Evolutionary conservation across 92 coral and sea anemone genomes (phyloP).

Genomic region (Porites evermanni): DNA sequence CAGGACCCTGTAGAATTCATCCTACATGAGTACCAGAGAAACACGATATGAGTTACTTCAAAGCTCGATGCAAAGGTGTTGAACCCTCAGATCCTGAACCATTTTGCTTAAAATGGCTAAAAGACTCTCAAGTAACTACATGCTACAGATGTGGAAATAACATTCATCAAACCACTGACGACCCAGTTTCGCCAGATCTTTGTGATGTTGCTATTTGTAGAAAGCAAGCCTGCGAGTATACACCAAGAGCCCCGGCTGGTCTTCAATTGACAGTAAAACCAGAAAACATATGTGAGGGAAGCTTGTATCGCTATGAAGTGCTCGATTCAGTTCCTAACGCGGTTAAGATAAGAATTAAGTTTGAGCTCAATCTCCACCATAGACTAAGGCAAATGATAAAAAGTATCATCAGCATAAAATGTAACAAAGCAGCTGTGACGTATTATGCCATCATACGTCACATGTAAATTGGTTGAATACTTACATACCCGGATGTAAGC

Average conservation of each 20-base stretch:
- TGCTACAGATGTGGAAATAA: constrained; percentile 57
- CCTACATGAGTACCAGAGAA: constrained; percentile 23
- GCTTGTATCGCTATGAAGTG: no score
- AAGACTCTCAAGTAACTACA: constrained; percentile 34
- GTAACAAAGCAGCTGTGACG: no score
- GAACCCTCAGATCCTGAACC: constrained; percentile 39
- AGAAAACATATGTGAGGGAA: not conserved
- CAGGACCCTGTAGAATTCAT: constrained; percentile 48
- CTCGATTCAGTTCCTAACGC: no score
- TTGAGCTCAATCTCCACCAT: no score
- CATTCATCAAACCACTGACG: constrained; percentile 25
- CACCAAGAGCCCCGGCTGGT: constrained; percentile 50
- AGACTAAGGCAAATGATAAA: no score
- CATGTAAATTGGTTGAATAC: no score
- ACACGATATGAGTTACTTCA: constrained; percentile 8
- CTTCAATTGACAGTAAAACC: constrained; percentile 43
- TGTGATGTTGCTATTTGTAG: constrained; percentile 55
- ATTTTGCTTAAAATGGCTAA: constrained; percentile 39
- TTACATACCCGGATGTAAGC: no score
- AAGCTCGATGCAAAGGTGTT: constrained; percentile 14
- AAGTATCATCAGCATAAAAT: no score
- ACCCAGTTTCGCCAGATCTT: constrained; percentile 44
- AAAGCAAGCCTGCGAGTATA: constrained; percentile 57
- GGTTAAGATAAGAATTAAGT: no score
- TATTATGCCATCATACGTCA: no score